A percentile compares a stretch with the other conserved stretches of the same genome.
Conservation (phyloP, 2,797 vertebrate genomes). For the Coccyzus lansbergi region DNA sequence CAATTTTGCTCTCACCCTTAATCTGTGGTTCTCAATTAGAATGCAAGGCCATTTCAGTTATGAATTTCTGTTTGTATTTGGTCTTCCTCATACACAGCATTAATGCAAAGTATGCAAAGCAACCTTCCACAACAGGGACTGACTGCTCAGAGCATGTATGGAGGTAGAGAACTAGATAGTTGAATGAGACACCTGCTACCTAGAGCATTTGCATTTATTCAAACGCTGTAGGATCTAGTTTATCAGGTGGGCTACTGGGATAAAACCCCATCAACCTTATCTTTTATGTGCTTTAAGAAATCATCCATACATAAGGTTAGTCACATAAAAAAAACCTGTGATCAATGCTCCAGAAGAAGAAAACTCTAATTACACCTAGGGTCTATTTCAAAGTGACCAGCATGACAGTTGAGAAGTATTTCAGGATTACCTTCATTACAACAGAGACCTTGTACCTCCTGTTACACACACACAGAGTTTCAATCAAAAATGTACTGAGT, state of each 20-base stretch:
- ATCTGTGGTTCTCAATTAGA: background rate
- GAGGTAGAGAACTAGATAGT: background rate
- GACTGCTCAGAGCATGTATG: accelerated
- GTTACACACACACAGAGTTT: background rate
- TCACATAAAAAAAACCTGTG: background rate
- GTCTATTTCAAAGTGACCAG: background rate
- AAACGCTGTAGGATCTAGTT: background rate
- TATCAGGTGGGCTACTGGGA: background rate
- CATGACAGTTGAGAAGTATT: background rate
- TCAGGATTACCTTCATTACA: background rate
- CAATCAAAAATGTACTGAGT: background rate
- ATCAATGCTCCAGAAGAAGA: background rate
- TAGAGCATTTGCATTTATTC: background rate
- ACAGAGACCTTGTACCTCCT: background rate
- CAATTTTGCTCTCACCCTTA: background rate
- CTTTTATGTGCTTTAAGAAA: background rate
- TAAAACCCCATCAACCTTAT: background rate
- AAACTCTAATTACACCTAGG: background rate
- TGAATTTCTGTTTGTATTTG: background rate
- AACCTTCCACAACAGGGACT: background rate
- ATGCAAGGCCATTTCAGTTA: background rate
- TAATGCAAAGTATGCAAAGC: background rate
- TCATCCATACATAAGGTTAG: background rate
- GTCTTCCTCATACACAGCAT: accelerated
- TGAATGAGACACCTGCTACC: background rate